Conservation (phyloP, 2,888 invertebrate species). For the Drosophila anceps region DNA sequence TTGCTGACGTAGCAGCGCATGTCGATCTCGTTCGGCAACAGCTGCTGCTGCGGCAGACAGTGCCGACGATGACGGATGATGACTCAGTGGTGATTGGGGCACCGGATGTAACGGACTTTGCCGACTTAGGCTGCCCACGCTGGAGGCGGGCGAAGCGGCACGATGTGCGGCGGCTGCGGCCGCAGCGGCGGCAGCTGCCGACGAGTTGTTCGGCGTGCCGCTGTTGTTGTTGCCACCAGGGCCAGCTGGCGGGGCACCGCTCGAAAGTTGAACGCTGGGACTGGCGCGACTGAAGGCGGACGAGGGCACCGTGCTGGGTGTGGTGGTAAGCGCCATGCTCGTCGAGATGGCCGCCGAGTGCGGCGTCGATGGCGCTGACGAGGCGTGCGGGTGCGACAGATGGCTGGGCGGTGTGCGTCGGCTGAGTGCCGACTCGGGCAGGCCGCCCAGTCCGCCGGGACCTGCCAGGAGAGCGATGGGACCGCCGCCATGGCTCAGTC, state of each 20-base stretch:
- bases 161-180: slow-evolving; percentile 83
- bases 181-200: slow-evolving; percentile 71
- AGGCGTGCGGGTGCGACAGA: slow-evolving; percentile 81
- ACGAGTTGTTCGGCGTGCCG: slow-evolving; percentile 67
- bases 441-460: slow-evolving; percentile 81
- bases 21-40: slow-evolving; percentile 85
- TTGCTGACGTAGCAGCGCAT: slow-evolving; percentile 85
- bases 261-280: slow-evolving; percentile 85
- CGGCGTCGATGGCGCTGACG: slow-evolving; percentile 72
- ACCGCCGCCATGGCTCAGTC: slow-evolving; percentile 80
- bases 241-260: slow-evolving; percentile 59
- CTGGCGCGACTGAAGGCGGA: slow-evolving; percentile 86
- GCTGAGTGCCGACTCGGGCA: slow-evolving; percentile 83
- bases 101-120: slow-evolving; percentile 86
- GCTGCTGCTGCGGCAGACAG: slow-evolving; percentile 85
- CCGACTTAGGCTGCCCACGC: slow-evolving; percentile 83
- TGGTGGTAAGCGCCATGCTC: slow-evolving; percentile 77
- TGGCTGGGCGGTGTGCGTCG: slow-evolving; percentile 84
- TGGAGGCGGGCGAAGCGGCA: slow-evolving; percentile 84
- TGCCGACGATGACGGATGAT: slow-evolving; percentile 85
- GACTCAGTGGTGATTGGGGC: slow-evolving; percentile 85
- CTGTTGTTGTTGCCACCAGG: slow-evolving; percentile 67
- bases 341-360: slow-evolving; percentile 71
- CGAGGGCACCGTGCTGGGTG: slow-evolving; percentile 84
- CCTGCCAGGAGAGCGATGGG: slow-evolving; percentile 82